phyloP scores from a whole-genome alignment of 2,888 invertebrate genomes.

The Phyllotreta cruciferae region DNA sequence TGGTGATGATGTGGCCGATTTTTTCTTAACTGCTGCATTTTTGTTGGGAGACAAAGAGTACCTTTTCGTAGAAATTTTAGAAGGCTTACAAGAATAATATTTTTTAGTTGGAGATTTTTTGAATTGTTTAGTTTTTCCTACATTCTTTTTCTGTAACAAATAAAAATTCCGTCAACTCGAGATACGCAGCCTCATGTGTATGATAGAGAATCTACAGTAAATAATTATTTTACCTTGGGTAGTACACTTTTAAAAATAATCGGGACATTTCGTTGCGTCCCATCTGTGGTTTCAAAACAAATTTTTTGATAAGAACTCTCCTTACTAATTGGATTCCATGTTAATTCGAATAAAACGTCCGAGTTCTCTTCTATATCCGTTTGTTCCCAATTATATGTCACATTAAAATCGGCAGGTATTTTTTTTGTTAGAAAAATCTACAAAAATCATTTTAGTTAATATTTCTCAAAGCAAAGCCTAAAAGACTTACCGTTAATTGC shows the following conservation, averaged over 20 bases:
- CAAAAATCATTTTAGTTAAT: constrained; percentile 39
- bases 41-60: constrained; percentile 29
- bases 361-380: constrained; percentile 64
- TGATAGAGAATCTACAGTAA: neutral
- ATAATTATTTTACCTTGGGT: constrained; percentile 47
- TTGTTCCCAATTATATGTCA: constrained; percentile 66
- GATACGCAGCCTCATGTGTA: neutral
- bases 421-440: constrained; percentile 63
- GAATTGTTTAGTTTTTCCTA: constrained; percentile 2
- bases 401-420: constrained; percentile 66
- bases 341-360: constrained; percentile 65
- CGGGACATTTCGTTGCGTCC: constrained; percentile 72
- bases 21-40: constrained; percentile 6
- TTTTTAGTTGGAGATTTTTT: constrained; percentile 40
- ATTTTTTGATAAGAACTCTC: constrained; percentile 70
- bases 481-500: constrained; percentile 58
- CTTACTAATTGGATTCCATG: constrained; percentile 69
- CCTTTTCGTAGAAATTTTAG: constrained; percentile 33
- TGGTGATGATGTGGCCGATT: neutral
- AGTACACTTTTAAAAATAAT: constrained; percentile 67
- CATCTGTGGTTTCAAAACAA: constrained; percentile 64
- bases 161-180: neutral
- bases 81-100: constrained; percentile 32
- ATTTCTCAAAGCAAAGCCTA: neutral
- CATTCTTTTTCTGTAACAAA: constrained; percentile 9